Base-by-base conservation (phyloP, 1,140 invertebrate genomes). In the Asobara japonica region DNA sequence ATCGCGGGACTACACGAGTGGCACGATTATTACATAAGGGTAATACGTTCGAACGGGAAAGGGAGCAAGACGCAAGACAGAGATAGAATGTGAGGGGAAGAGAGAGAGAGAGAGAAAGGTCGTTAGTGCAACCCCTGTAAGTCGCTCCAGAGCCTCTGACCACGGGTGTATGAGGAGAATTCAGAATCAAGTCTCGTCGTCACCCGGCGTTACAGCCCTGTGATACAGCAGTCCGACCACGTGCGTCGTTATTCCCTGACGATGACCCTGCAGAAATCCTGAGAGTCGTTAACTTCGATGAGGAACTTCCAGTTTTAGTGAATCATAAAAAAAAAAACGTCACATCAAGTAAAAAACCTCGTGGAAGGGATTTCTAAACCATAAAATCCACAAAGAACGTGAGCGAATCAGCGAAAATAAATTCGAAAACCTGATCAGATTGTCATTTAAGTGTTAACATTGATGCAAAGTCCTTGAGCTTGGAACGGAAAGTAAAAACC, bases 321-420 rank as follows among this genome's bases (percentile, higher is more conserved):
- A 81, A 82, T 84, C 82, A 80, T 30, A 29, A 62, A 13, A 16
- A 62, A 62, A 62, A 31, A 56, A 25, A 13, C 18, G n/a, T 45
- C n/a, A 45, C n/a, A 8, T 45, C 41, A n/a, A 45, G 16, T 8
- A 45, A 45, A 36, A 11, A 36, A 36, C 3, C n/a, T n/a, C n/a
- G n/a, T n/a, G n/a, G n/a, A n/a, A n/a, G n/a, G n/a, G n/a, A n/a
- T n/a, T n/a, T n/a, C n/a, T n/a, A n/a, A n/a, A n/a, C n/a, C n/a
- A n/a, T n/a, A n/a, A n/a, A n/a, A n/a, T n/a, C n/a, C n/a, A n/a
- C n/a, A n/a, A n/a, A n/a, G n/a, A n/a, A n/a, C n/a, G n/a, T n/a
- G n/a, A n/a, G n/a, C n/a, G n/a, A n/a, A n/a, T n/a, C n/a, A n/a
- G n/a, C n/a, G n/a, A n/a, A n/a, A n/a, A n/a, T n/a, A n/a, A n/a